phyloP scores from a whole-genome alignment of 2,888 invertebrate genomes.

The Tipula unca region DNA sequence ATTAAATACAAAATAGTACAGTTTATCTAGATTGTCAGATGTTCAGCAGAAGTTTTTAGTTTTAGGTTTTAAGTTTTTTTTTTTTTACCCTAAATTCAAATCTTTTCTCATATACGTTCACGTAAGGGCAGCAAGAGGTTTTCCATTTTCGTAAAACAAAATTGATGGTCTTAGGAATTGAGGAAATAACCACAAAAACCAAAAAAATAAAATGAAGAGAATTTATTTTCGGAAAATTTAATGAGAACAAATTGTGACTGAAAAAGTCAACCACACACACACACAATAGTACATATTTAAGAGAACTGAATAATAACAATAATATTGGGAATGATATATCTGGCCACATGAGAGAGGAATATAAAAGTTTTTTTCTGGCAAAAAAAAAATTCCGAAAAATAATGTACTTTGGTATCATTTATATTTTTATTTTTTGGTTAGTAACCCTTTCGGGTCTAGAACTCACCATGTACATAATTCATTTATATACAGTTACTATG shows the following conservation, averaged over 20 bases:
- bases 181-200: background rate
- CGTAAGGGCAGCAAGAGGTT: background rate
- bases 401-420: background rate
- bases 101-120: background rate
- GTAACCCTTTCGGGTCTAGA: background rate
- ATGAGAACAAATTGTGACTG: background rate
- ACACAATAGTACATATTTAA: background rate
- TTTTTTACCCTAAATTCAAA: background rate
- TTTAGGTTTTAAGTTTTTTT: background rate
- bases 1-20: background rate
- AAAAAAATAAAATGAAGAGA: background rate
- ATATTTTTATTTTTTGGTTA: background rate
- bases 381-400: background rate
- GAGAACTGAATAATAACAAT: background rate
- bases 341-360: background rate
- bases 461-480: background rate
- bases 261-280: background rate
- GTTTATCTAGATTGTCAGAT: background rate
- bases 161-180: background rate
- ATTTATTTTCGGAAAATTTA: background rate
- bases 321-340: background rate
- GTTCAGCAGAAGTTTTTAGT: background rate
- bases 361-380: background rate
- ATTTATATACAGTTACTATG: background rate
- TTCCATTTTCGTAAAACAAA: background rate